Evolutionary conservation across 2,888 invertebrate genomes (phyloP).

Genomic region (Dorcus parallelipipedus): DNA sequence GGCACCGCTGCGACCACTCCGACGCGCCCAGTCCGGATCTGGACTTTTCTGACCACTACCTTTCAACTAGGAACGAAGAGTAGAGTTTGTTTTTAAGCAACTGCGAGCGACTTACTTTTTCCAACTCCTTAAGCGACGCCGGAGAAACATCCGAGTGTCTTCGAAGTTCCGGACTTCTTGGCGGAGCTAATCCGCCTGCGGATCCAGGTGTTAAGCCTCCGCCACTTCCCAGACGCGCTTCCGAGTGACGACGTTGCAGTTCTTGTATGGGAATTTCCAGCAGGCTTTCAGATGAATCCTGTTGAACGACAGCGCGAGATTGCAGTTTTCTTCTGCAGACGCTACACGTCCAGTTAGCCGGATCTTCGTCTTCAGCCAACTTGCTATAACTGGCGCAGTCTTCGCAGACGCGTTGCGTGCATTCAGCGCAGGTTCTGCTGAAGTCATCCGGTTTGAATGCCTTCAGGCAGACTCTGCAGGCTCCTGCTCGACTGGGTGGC

Average conservation of each 20-base stretch:
- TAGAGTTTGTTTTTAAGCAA: too few species aligned
- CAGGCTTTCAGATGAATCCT: slow-evolving; percentile 81
- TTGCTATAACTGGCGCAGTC: slow-evolving; percentile 92
- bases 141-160: slow-evolving; percentile 85
- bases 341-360: slow-evolving; percentile 85
- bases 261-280: slow-evolving; percentile 78
- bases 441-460: slow-evolving; percentile 86
- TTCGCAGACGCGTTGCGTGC: slow-evolving; percentile 87
- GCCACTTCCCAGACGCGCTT: slow-evolving; percentile 63
- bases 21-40: slow-evolving; percentile 56
- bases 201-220: slow-evolving; percentile 54
- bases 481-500: slow-evolving; percentile 72
- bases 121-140: slow-evolving; percentile 82
- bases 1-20: slow-evolving; percentile 59
- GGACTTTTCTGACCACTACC: slow-evolving; percentile 58
- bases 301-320: slow-evolving; percentile 70
- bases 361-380: slow-evolving; percentile 76
- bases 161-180: slow-evolving; percentile 76
- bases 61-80: slow-evolving; percentile 56
- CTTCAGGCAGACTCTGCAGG: slow-evolving; percentile 82
- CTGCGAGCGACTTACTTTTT: slow-evolving; percentile 62
- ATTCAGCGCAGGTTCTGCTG: slow-evolving; percentile 84
- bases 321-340: slow-evolving; percentile 79
- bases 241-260: slow-evolving; percentile 77
- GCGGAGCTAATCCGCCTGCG: slow-evolving; percentile 71